Evolutionary conservation across 1,140 invertebrate species (phyloP).

Genomic region (Chrysopa pallens): DNA sequence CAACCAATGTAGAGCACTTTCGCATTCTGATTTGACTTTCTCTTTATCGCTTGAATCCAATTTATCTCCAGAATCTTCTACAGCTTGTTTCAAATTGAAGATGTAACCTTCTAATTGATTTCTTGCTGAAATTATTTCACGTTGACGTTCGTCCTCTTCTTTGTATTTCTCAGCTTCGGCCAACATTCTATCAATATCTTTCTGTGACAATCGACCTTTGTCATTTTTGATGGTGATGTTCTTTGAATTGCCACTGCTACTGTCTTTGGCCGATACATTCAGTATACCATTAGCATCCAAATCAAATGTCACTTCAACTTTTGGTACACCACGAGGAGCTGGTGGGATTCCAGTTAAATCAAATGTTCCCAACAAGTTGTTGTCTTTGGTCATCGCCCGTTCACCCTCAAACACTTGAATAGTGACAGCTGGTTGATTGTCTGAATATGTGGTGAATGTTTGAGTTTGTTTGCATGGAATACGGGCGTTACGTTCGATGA

Average conservation of each 20-base stretch:
- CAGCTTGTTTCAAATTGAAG: constrained; percentile 43
- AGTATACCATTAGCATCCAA: constrained; percentile 53
- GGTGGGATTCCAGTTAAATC: constrained; percentile 30
- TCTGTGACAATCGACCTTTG: constrained; percentile 58
- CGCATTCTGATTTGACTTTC: constrained; percentile 22
- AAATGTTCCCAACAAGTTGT: constrained; percentile 58
- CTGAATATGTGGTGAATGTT: constrained; percentile 42
- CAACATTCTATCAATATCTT: constrained; percentile 70
- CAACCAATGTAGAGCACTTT: constrained; percentile 29
- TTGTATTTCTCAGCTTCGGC: constrained; percentile 42
- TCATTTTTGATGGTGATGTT: constrained; percentile 77
- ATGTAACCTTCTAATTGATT: constrained; percentile 50
- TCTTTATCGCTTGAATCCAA: constrained; percentile 19
- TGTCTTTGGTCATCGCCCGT: constrained; percentile 58
- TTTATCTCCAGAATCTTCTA: constrained; percentile 28
- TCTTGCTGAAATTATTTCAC: constrained; percentile 36
- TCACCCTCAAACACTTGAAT: constrained; percentile 36
- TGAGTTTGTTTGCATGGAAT: constrained; percentile 44
- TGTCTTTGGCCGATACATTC: constrained; percentile 36
- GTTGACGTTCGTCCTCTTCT: constrained; percentile 48
- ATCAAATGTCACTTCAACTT: constrained; percentile 54
- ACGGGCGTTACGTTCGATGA: constrained; percentile 38
- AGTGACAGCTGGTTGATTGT: constrained; percentile 49
- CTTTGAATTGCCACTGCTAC: constrained; percentile 23
- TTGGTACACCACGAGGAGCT: constrained; percentile 20